Evolutionary conservation across 2,797 vertebrate genomes (phyloP).

Genomic region (Nyctalus aviator): DNA sequence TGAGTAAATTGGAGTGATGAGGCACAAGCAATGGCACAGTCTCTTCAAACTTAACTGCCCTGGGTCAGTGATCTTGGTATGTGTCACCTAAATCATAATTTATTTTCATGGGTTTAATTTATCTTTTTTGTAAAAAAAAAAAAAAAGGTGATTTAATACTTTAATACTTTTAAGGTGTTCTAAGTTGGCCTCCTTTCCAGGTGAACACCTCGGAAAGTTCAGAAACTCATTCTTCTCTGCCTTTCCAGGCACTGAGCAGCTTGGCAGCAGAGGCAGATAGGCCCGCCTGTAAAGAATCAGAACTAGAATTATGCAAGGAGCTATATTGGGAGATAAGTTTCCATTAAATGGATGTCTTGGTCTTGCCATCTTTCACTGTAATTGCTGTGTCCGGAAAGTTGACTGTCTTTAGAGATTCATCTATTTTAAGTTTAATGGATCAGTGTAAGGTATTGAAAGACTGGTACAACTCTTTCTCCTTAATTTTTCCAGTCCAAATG

Average conservation of each 20-base stretch:
- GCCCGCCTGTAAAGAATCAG: slow-evolving; percentile 63
- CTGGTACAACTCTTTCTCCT: slow-evolving; percentile 81
- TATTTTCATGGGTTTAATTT: neutral
- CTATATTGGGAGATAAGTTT: slow-evolving; percentile 78
- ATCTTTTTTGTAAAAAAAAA: neutral
- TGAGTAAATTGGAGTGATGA: neutral
- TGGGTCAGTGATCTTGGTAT: neutral
- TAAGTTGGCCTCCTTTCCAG: slow-evolving; percentile 40
- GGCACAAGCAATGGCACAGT: neutral
- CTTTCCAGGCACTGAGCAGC: slow-evolving; percentile 54
- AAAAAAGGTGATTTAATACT: slow-evolving; percentile 67
- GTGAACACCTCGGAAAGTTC: neutral
- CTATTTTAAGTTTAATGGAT: slow-evolving; percentile 89
- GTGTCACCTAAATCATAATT: neutral
- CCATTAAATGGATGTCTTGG: slow-evolving; percentile 86
- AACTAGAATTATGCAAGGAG: slow-evolving; percentile 81
- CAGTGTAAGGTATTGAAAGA: slow-evolving; percentile 84
- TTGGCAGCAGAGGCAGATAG: slow-evolving; percentile 62
- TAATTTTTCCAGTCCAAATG: slow-evolving; percentile 80
- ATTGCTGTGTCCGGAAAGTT: slow-evolving; percentile 88
- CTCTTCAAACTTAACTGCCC: neutral
- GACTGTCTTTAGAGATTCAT: slow-evolving; percentile 87
- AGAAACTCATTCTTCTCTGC: neutral
- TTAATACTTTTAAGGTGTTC: slow-evolving; percentile 35
- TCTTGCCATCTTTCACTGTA: slow-evolving; percentile 87